Base-by-base conservation (phyloP, 2,797 vertebrate genomes). In the Oceanodroma leucorhoa region DNA sequence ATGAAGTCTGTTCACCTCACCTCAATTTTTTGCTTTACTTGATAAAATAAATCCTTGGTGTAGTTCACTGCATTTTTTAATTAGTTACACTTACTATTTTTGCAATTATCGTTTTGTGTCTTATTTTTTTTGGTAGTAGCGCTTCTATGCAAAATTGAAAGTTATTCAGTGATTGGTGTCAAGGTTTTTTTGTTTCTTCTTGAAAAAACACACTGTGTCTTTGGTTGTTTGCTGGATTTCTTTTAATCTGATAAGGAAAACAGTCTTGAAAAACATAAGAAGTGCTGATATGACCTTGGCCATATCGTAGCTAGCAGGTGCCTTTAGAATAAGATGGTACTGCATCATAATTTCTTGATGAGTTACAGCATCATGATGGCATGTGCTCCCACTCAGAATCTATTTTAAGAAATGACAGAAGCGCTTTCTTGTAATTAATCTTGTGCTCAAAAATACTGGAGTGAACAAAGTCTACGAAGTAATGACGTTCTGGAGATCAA, bases 341-440 rank as follows among this genome's bases (percentile, higher is more conserved):
- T 83, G 53, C 71, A 82, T 97, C 95, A 62, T 92, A 94, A 89
- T 91, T 95, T 96, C 38, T 72, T 92, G 62, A 90, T 87, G 66
- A 95, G 55, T 87, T 94, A 88, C 60, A 94, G 73, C 95, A 94
- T 96, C 69, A 71, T 95, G 88, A 94, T 97, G 95, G 73, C 93
- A 93, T 94, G 70, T 90, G 94, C 36, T 95, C 87, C 89, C 83
- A 95, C 92, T 97, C 80, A 67, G 55, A 94, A 83, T 93, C 95
- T 97, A 95, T 97, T 97, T 97, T 97, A 95, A 96, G 96, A 95
- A 97, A 95, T 93, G 92, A 90, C 92, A 94, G 91, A 97, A 96
- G 93, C 78, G 75, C 90, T 85, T 95, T 97, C 76, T 95, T 95
- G 20, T 80, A 96, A 93, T 89, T 93, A 84, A 94, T 95, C 79